phyloP scores from a whole-genome alignment of 2,888 invertebrate species.

The Corythucha ciliata region DNA sequence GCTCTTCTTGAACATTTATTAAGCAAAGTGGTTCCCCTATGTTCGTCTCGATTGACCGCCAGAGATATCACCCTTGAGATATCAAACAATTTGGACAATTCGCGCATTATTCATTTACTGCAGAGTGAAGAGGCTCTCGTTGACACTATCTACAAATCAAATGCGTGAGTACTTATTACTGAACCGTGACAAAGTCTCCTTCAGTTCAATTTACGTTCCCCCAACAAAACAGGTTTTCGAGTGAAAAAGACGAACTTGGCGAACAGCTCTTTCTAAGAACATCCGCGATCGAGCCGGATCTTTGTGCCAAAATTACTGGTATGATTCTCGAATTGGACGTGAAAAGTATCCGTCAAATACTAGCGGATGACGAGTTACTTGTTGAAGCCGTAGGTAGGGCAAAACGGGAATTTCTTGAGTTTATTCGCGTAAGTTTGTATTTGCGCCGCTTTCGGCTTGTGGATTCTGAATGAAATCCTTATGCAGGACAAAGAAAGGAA shows the following conservation, averaged over 20 bases:
- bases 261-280: conserved; percentile 28
- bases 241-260: conserved; percentile 31
- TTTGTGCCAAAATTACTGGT: conserved; percentile 33
- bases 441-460: no score
- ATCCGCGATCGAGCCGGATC: conserved; percentile 26
- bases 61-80: conserved; percentile 26
- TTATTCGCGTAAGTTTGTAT: conserved; percentile 24
- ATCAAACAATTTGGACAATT: conserved; percentile 23
- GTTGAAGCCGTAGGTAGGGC: conserved; percentile 30
- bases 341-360: conserved; percentile 26
- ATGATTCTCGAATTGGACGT: conserved; percentile 32
- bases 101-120: conserved; percentile 28
- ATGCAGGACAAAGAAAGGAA: conserved; percentile 24
- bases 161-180: conserved; percentile 23
- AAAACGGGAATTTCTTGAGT: conserved; percentile 29
- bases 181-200: not conserved
- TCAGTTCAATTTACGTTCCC: not conserved
- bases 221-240: conserved; percentile 18
- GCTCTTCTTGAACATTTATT: conserved; percentile 30
- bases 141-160: conserved; percentile 19
- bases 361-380: conserved; percentile 24
- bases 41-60: conserved; percentile 13
- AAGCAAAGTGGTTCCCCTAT: conserved; percentile 26
- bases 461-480: no score
- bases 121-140: conserved; percentile 26